These are phyloP conservation scores for Abscondita cerata DNA, from an alignment of 2,888 invertebrate genomes.

Conservation along the genomic window DNA sequence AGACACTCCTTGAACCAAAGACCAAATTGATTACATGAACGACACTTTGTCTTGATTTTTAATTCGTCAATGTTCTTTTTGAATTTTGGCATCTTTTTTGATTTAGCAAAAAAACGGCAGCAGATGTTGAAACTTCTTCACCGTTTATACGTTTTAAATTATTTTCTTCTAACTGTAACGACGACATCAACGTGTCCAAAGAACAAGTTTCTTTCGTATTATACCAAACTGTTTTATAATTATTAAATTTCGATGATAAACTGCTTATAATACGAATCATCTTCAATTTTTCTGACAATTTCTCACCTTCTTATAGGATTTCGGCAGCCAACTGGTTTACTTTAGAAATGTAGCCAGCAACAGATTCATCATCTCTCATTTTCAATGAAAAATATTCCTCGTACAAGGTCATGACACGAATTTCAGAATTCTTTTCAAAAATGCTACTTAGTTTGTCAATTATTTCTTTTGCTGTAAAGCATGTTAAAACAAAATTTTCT, in stretches of 20 bases:
- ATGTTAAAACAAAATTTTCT: slow-evolving; percentile 1
- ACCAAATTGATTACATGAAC: too few relatives aligned
- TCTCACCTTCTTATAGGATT: background rate
- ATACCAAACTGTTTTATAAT: slow-evolving; percentile 3
- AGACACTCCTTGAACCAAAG: too few relatives aligned
- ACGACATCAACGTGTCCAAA: background rate
- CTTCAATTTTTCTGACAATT: background rate
- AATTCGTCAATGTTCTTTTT: background rate
- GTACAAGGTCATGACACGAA: slow-evolving; percentile 3
- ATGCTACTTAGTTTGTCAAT: background rate
- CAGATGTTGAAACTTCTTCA: background rate
- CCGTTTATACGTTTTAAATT: background rate
- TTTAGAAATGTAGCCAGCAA: background rate
- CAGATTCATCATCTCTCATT: background rate
- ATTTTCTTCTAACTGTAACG: background rate
- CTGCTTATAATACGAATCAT: background rate
- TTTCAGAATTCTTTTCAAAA: slow-evolving; percentile 6
- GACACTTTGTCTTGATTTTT: too few relatives aligned
- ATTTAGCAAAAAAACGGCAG: background rate
- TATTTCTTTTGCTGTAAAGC: background rate
- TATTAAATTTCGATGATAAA: background rate
- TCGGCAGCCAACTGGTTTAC: too few relatives aligned
- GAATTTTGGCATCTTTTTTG: background rate
- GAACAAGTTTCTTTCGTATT: background rate
- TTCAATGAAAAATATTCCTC: background rate